These are phyloP conservation scores for Pangasius sanitwongsei DNA, from an alignment of 2,797 vertebrate genomes.

Conservation along the genomic window DNA sequence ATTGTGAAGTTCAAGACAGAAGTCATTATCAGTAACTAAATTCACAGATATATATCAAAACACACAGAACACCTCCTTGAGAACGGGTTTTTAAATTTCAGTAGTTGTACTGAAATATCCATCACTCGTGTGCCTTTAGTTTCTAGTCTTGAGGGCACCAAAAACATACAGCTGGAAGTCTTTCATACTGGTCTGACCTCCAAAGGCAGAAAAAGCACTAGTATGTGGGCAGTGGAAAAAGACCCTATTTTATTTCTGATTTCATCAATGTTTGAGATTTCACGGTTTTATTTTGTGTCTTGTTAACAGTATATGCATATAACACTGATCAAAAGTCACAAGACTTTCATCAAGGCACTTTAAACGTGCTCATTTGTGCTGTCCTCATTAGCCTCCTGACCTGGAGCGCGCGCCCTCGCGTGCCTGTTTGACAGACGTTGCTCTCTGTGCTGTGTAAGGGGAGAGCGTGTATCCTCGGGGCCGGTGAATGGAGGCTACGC, in stretches of 20 bases:
- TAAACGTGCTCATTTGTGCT: background rate
- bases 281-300: background rate
- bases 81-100: background rate
- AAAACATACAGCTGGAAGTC: background rate
- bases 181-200: background rate
- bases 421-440: slow-evolving; percentile 12
- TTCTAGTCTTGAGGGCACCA: background rate
- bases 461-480: background rate
- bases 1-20: background rate
- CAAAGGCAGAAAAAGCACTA: background rate
- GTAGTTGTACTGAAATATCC: background rate
- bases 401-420: background rate
- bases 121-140: background rate
- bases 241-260: background rate
- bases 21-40: background rate
- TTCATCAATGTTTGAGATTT: background rate
- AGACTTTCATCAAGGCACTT: background rate
- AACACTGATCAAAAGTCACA: background rate
- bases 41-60: too few relatives aligned
- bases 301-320: background rate
- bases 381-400: slow-evolving; percentile 23
- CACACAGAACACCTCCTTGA: background rate
- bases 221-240: background rate
- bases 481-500: slow-evolving; percentile 30
- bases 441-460: slow-evolving; percentile 22